phyloP scores from a whole-genome alignment of 2,797 vertebrate species.

The Melopsittacus undulatus region DNA sequence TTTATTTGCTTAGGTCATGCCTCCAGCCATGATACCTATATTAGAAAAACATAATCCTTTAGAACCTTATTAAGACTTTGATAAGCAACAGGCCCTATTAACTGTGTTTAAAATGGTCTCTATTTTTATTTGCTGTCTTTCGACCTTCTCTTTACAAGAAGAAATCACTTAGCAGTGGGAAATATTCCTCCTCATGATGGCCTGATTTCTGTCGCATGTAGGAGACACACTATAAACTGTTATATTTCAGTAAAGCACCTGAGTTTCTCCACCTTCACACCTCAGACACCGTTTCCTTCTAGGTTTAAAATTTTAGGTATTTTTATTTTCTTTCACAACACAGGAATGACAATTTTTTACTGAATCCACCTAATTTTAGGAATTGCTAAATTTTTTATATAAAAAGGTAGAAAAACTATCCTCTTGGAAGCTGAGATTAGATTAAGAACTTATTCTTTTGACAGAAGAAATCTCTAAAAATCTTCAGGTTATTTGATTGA shows the following conservation, averaged over 20 bases:
- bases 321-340: not conserved
- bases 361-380: not conserved
- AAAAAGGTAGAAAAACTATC: not conserved
- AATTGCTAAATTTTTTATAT: not conserved
- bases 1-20: not conserved
- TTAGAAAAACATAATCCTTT: not conserved
- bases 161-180: not conserved
- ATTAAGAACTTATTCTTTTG: not conserved
- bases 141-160: not conserved
- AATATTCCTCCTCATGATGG: not conserved
- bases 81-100: not conserved
- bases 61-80: not conserved
- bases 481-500: not conserved
- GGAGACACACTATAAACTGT: not conserved
- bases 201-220: not conserved
- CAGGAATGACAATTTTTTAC: not conserved
- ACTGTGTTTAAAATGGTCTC: not conserved
- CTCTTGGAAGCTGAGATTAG: not conserved
- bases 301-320: not conserved
- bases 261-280: not conserved
- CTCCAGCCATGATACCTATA: not conserved
- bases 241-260: not conserved
- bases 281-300: not conserved
- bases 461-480: not conserved
- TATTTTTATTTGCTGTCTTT: not conserved